Evolutionary conservation across 2,888 invertebrate genomes (phyloP), one percentile per base, ranked within the genome.

Genomic region (Ephialtes manifestator): DNA sequence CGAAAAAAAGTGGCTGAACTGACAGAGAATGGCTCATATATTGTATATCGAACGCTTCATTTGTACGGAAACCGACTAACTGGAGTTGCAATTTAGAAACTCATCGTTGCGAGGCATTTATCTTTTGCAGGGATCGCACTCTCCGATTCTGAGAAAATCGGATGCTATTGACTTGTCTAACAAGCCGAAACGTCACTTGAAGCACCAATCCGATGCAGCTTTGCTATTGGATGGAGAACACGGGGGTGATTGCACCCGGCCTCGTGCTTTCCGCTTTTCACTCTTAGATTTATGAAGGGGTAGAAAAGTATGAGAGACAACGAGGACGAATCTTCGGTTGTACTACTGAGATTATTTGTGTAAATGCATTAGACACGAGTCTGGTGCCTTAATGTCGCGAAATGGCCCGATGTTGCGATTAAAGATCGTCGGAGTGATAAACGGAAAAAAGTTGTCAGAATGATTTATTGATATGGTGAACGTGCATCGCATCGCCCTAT

Each of bases 381-480:
- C 5, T 28, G 60, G 4, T 63, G 31, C 31, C 31, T 63, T 15
- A 31, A 7, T 31, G 35, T 63, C 43, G 28, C n/a, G n/a, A 74
- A 18, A 31, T 63, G n/a, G 60, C 15, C 31, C 60, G 46, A 74
- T 60, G 55, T 43, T 15, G 65, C 43, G 65, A 72, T 18, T 70
- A 31, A 46, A 68, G 11, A 48, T 10, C 48, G 24, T 11, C 1
- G 11, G 20, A 24, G 43, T 35, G 39, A n/a, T 55, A 72, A 53
- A 65, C 28, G 13, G 46, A 55, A 60, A 80, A 81, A 75, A 81
- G 0, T 67, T 53, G 63, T 51, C 24, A n/a, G 15, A 35, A 77
- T 84, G 72, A 81, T 81, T 84, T 81, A 81, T 84, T 68, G 72
- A 13, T 31, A 15, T 24, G 31, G 68, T 24, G 11, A 74, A 28